Percentiles rank a stretch among this genome's conserved stretches.
phyloP scores from a whole-genome alignment of 2,888 invertebrate species.

The Nymphalis urticae region DNA sequence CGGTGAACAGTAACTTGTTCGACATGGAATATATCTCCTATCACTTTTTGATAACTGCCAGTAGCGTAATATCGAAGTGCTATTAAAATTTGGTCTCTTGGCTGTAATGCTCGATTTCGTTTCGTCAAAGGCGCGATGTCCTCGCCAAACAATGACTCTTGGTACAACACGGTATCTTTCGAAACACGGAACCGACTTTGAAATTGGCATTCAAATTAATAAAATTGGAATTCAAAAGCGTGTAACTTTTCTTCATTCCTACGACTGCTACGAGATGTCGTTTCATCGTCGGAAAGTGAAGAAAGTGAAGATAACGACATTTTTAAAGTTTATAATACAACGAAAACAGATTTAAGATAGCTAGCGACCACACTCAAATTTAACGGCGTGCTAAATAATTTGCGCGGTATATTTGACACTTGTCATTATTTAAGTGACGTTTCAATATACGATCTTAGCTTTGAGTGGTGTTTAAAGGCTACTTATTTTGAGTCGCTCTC shows the following conservation, averaged over 20 bases:
- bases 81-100: not conserved
- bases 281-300: not conserved
- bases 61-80: not conserved
- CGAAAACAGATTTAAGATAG: not conserved
- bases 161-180: not conserved
- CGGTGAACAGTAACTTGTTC: no score
- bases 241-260: not conserved
- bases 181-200: not conserved
- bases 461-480: no score
- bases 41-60: not conserved
- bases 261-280: not conserved
- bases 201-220: not conserved
- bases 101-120: no score
- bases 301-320: not conserved
- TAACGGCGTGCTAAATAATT: not conserved
- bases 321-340: not conserved
- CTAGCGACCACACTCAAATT: not conserved
- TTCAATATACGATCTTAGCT: no score
- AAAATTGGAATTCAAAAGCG: not conserved
- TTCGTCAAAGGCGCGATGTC: not conserved
- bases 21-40: not conserved
- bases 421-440: no score
- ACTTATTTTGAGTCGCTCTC: no score
- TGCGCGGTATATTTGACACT: no score
- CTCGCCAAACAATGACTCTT: not conserved